Evolutionary conservation across 2,888 invertebrate species (phyloP).

Genomic region (Cinara cedri): DNA sequence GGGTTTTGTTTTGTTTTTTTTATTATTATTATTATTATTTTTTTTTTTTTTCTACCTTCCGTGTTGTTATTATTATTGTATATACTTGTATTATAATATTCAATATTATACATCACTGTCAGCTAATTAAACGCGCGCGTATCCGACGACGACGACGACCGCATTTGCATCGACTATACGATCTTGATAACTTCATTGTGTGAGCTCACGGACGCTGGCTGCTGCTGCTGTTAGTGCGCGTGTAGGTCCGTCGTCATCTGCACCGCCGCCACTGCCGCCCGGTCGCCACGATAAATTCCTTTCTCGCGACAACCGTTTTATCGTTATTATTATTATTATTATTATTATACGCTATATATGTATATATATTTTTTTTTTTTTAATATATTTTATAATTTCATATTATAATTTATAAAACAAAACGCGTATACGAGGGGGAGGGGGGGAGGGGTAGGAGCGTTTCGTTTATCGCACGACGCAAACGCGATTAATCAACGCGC

Average conservation of each 20-base stretch:
- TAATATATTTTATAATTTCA: too few relatives aligned
- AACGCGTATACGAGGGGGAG: too few relatives aligned
- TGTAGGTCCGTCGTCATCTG: neutral
- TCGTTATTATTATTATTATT: too few relatives aligned
- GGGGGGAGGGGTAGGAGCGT: too few relatives aligned
- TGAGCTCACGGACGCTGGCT: neutral
- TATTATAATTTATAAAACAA: too few relatives aligned
- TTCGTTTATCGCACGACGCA: too few relatives aligned
- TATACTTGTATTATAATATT: neutral
- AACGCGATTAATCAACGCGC: too few relatives aligned
- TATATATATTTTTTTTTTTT: too few relatives aligned
- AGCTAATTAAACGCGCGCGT: conserved; percentile 49
- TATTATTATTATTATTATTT: too few relatives aligned
- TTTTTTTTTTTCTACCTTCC: too few relatives aligned
- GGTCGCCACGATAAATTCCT: neutral
- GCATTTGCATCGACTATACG: conserved; percentile 49
- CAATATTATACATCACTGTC: conserved; percentile 50
- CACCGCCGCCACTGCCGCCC: neutral
- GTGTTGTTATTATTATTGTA: neutral
- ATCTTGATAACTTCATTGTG: conserved; percentile 53
- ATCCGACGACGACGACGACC: neutral
- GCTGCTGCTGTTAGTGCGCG: neutral
- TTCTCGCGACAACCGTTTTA: neutral
- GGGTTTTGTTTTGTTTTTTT: too few relatives aligned
- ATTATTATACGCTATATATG: too few relatives aligned